Conservation (phyloP, 2,113 vertebrate species). For the Nibea albiflora region DNA sequence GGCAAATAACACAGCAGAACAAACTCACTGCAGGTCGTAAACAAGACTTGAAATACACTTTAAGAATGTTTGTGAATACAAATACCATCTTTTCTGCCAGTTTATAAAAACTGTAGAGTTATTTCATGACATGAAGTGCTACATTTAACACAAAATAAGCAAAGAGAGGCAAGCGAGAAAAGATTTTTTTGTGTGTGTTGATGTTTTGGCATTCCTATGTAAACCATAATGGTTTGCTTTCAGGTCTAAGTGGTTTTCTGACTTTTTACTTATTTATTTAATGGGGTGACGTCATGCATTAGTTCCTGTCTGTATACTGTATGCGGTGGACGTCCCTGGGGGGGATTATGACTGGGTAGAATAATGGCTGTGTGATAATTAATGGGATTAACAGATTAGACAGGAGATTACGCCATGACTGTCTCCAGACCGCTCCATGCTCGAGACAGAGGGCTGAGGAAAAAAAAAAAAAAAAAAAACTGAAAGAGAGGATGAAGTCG, state of each 20-base stretch:
- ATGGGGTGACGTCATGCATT: background rate
- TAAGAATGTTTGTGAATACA: background rate
- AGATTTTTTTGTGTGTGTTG: background rate
- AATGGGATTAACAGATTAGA: constrained; percentile 82
- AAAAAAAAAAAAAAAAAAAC: background rate
- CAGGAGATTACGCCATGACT: constrained; percentile 50
- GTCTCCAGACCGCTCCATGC: constrained; percentile 38
- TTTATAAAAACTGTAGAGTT: background rate
- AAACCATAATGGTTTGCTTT: background rate
- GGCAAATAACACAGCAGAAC: background rate
- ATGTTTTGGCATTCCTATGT: background rate
- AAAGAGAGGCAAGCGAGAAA: background rate
- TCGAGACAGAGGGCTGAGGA: background rate
- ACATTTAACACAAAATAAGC: background rate
- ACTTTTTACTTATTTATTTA: background rate
- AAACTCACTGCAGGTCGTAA: background rate
- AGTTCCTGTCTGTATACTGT: constrained; percentile 37
- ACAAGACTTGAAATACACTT: background rate
- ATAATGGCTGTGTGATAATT: constrained; percentile 80
- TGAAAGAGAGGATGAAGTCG: background rate
- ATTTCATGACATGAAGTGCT: background rate
- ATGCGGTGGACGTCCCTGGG: constrained; percentile 48
- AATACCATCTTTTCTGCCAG: background rate
- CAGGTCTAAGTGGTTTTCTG: background rate
- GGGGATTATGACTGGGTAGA: constrained; percentile 63